Evolutionary conservation across 2,888 invertebrate species (phyloP).

Genomic region (Tiliacea citrago): DNA sequence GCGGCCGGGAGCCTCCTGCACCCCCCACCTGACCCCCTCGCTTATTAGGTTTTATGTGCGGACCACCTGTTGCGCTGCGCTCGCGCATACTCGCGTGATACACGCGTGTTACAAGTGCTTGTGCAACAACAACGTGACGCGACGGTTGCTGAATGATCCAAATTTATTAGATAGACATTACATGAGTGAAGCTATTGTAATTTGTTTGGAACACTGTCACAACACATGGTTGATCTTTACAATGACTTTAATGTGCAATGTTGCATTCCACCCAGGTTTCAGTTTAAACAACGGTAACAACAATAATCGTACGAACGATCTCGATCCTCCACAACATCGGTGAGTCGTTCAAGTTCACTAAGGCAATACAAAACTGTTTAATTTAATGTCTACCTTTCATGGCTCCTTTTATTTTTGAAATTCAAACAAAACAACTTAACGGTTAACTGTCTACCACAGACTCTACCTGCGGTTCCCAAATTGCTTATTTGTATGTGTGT

Average conservation of each 20-base stretch:
- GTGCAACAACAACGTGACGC: slow-evolving; percentile 6
- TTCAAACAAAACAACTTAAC: slow-evolving; percentile 45
- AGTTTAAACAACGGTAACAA: neutral
- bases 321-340: neutral
- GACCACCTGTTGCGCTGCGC: slow-evolving; percentile 65
- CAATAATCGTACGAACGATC: neutral
- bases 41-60: slow-evolving; percentile 67
- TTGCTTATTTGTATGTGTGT: slow-evolving; percentile 27
- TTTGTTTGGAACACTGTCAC: neutral
- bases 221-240: neutral
- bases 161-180: slow-evolving; percentile 17
- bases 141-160: slow-evolving; percentile 18
- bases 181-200: neutral
- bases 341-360: slow-evolving; percentile 10
- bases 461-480: slow-evolving; percentile 52
- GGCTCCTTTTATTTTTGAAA: slow-evolving; percentile 45
- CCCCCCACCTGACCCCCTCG: slow-evolving; percentile 10
- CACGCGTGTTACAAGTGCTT: slow-evolving; percentile 5
- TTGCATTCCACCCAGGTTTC: no score
- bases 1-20: neutral
- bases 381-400: slow-evolving; percentile 39
- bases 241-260: neutral
- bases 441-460: slow-evolving; percentile 39
- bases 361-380: slow-evolving; percentile 45
- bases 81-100: slow-evolving; percentile 45